Evolutionary conservation across 2,113 vertebrate species (phyloP), one percentile per base, ranked within the genome.

Genomic region (Ellobius talpinus): DNA sequence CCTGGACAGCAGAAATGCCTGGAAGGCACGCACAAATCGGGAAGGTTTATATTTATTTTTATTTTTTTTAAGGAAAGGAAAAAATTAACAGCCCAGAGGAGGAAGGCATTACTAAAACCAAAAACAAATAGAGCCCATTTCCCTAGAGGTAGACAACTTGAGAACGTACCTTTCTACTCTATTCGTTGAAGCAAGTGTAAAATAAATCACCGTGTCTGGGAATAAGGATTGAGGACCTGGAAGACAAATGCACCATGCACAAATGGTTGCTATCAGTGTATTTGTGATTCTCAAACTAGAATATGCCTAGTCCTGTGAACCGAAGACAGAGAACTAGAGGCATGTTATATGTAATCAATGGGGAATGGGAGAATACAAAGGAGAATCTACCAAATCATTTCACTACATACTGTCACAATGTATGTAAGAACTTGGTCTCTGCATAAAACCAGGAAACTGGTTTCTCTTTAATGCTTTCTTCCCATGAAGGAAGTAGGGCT

Each of bases 71-170:
- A 91, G 61, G 65, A 19, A 92, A 89, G 90, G 36, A 89, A 92
- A 92, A 96, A 70, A 42, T 61, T 8, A 92, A 19, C 31, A 90
- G 13, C 63, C 88, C 19, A 47, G 42, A 92, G 78, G 73, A 96
- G 74, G 31, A 66, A 86, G 0, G 14, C 55, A 90, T 96, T 89
- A 79, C 33, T 95, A 95, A 92, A 97, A 92, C 4, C 68, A n/a
- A 96, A 94, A 94, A 39, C 79, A 95, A 94, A 72, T 24, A 91
- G 42, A 90, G 72, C 50, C 16, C 58, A 58, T 84, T 78, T 91
- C 61, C 33, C 45, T 87, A 74, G 36, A 13, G 63, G 7, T 52
- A 82, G 66, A 63, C 23, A 23, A 82, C 79, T 73, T 95, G n/a
- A 50, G 47, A 61, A 94, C 45, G 0, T 26, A 19, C 3, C 9